Evolutionary conservation across 2,113 vertebrate genomes (phyloP).

Genomic region (Jaculus jaculus): DNA sequence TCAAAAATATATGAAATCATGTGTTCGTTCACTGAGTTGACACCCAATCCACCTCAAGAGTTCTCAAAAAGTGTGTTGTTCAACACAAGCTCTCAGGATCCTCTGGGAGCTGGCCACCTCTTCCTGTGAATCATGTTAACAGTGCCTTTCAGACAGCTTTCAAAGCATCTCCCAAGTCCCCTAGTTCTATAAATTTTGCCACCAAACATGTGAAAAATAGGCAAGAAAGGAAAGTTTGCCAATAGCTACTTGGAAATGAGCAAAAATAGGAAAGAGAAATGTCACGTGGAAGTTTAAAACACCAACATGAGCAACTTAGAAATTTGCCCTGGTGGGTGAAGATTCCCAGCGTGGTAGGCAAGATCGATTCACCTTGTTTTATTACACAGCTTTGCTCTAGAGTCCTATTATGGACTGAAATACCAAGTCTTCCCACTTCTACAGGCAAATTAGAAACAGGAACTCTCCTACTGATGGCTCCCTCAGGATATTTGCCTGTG

Average conservation of each 20-base stretch:
- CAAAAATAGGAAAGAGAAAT: constrained; percentile 64
- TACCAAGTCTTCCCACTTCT: constrained; percentile 52
- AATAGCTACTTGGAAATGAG: constrained; percentile 62
- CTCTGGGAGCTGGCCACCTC: constrained; percentile 59
- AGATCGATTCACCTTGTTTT: constrained; percentile 68
- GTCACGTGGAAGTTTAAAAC: constrained; percentile 31
- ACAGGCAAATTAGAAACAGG: constrained; percentile 64
- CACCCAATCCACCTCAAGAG: constrained; percentile 42
- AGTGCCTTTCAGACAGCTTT: constrained; percentile 44
- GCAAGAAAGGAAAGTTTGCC: constrained; percentile 57
- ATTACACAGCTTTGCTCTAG: constrained; percentile 65
- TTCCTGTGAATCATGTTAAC: constrained; percentile 46
- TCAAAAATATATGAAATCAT: constrained; percentile 57
- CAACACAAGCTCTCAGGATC: constrained; percentile 37
- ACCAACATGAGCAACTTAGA: constrained; percentile 49
- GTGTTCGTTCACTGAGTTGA: constrained; percentile 57
- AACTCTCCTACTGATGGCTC: constrained; percentile 75
- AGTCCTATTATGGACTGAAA: constrained; percentile 67
- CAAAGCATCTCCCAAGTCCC: constrained; percentile 54
- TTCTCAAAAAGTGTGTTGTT: constrained; percentile 67
- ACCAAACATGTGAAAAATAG: constrained; percentile 43
- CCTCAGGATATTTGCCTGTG: constrained; percentile 67
- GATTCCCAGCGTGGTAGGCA: constrained; percentile 60
- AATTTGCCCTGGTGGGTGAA: constrained; percentile 65
- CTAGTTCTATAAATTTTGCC: constrained; percentile 56